phyloP scores from a whole-genome alignment of 1,140 invertebrate species.

The Trachelipus rathkii region DNA sequence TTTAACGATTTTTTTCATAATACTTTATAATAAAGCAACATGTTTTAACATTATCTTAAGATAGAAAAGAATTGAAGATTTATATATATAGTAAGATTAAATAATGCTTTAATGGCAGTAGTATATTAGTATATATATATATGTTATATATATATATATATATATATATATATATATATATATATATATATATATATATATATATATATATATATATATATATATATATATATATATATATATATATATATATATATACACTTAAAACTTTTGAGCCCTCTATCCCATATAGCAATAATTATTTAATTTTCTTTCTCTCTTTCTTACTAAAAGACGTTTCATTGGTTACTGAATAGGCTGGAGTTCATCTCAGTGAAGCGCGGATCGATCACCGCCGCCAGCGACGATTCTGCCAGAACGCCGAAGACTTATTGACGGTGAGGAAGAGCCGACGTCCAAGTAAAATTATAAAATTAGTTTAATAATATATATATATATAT shows the following conservation, averaged over 20 bases:
- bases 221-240: constrained; percentile 13
- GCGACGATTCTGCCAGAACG: constrained; percentile 58
- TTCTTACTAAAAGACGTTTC: constrained; percentile 48
- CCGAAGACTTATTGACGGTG: constrained; percentile 50
- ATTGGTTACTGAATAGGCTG: constrained; percentile 58
- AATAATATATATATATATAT: neutral
- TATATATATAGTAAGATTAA: too few species aligned
- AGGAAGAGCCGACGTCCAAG: constrained; percentile 45
- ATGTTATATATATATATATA: neutral
- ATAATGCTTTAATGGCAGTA: too few species aligned
- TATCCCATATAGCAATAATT: too few species aligned
- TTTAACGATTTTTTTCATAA: too few species aligned
- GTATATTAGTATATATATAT: too few species aligned
- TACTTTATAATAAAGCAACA: too few species aligned
- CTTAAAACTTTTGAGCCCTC: too few species aligned
- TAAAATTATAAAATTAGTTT: neutral
- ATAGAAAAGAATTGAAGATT: too few species aligned
- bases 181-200: constrained; percentile 17
- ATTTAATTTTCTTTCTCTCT: constrained; percentile 7
- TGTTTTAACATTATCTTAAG: too few species aligned
- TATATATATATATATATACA: neutral
- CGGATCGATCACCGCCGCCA: constrained; percentile 64
- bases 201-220: constrained; percentile 28
- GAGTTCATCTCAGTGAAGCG: constrained; percentile 58
- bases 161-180: constrained; percentile 10